Evolutionary conservation across 2,888 invertebrate species (phyloP).

Genomic region (Aleiodes alternator): DNA sequence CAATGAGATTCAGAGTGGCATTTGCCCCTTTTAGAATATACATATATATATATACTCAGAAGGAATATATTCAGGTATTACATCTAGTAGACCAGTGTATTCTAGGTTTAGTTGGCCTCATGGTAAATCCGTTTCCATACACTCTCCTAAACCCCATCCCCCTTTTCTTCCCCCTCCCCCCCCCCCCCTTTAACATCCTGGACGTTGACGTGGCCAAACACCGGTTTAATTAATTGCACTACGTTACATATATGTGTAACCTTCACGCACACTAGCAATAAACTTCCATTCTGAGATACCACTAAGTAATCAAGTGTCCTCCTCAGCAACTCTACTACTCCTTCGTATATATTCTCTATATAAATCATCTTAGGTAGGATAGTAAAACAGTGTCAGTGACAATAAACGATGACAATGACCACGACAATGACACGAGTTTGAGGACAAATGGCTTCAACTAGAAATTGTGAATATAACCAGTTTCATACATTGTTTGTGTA

Average conservation of each 20-base stretch:
- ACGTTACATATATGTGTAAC: constrained; percentile 55
- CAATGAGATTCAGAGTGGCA: constrained; percentile 23
- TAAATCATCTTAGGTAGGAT: constrained; percentile 21
- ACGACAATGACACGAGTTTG: constrained; percentile 33
- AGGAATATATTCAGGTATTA: constrained; percentile 71
- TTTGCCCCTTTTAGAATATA: constrained; percentile 48
- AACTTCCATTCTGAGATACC: constrained; percentile 1
- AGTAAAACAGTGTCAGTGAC: constrained; percentile 28
- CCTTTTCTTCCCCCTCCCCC: constrained; percentile 49
- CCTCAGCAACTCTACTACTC: constrained; percentile 17
- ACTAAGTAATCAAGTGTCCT: constrained; percentile 12
- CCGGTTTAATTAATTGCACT: constrained; percentile 68
- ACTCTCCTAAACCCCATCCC: constrained; percentile 51
- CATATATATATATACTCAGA: constrained; percentile 51
- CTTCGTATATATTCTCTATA: neutral
- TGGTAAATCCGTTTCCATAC: constrained; percentile 61
- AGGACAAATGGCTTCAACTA: constrained; percentile 31
- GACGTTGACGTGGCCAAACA: constrained; percentile 66
- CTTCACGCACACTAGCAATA: constrained; percentile 46
- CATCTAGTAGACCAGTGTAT: constrained; percentile 67
- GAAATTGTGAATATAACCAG: constrained; percentile 7
- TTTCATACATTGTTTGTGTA: neutral
- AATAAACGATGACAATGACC: constrained; percentile 39
- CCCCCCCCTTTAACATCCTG: constrained; percentile 51
- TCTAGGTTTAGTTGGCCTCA: constrained; percentile 59